These are phyloP conservation scores for Indicator maculatus DNA, from an alignment of 2,113 vertebrate genomes.

Conservation along the genomic window DNA sequence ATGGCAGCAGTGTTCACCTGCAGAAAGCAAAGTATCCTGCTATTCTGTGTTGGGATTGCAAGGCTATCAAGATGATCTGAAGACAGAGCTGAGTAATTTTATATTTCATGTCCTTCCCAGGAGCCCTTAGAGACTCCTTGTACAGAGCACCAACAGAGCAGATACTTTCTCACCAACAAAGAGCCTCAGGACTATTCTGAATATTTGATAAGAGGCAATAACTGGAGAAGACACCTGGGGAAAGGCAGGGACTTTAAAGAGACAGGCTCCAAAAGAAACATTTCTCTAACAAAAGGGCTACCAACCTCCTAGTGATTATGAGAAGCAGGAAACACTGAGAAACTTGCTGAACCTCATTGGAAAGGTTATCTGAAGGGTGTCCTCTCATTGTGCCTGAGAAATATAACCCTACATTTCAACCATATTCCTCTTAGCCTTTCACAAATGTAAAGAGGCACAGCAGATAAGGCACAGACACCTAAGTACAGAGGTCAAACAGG, in stretches of 20 bases:
- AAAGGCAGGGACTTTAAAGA: not conserved
- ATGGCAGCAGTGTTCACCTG: not conserved
- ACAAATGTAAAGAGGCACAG: not conserved
- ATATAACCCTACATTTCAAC: not conserved
- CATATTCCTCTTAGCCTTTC: not conserved
- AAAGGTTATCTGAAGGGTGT: not conserved
- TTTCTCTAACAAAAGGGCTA: not conserved
- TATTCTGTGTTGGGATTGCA: not conserved
- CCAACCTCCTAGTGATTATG: not conserved
- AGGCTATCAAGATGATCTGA: not conserved
- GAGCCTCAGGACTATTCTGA: not conserved
- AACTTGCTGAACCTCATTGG: not conserved
- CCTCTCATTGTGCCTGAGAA: not conserved
- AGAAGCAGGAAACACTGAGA: not conserved
- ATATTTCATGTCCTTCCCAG: not conserved
- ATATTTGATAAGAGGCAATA: not conserved
- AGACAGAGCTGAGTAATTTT: not conserved
- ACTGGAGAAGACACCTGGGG: not conserved
- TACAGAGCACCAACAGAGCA: not conserved
- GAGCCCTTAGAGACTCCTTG: not conserved
- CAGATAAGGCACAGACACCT: not conserved
- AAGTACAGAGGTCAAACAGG: not conserved
- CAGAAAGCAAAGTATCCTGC: not conserved
- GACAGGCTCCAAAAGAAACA: not conserved
- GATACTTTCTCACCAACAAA: not conserved